A percentile compares a stretch with the other conserved stretches of the same genome.
Evolutionary conservation across 2,888 invertebrate genomes (phyloP).

Genomic region (Orchesella flavescens): DNA sequence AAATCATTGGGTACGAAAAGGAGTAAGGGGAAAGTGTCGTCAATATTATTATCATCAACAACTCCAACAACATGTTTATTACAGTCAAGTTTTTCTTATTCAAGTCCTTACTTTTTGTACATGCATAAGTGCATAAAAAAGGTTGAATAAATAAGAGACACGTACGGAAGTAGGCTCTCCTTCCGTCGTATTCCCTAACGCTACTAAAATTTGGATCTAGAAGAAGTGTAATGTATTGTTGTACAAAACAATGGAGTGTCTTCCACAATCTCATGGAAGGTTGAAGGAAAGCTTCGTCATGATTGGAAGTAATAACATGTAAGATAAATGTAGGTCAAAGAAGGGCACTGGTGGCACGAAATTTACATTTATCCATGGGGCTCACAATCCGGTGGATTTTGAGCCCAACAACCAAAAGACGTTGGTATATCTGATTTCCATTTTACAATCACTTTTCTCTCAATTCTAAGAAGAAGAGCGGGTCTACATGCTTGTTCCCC

Average conservation of each 20-base stretch:
- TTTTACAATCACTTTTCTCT: conserved; percentile 50
- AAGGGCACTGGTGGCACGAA: conserved; percentile 20
- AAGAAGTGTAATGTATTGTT: background rate
- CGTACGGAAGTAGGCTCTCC: no score
- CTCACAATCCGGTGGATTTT: background rate
- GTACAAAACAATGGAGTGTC: background rate
- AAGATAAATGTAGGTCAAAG: conserved; percentile 44
- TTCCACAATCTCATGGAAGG: background rate
- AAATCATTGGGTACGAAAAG: conserved; percentile 41
- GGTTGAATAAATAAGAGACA: no score
- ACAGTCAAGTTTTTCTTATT: background rate
- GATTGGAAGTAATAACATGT: no score
- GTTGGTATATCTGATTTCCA: background rate
- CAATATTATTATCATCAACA: background rate
- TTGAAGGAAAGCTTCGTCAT: background rate
- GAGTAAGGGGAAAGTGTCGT: background rate
- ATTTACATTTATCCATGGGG: background rate
- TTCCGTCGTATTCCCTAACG: no score
- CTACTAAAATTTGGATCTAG: no score
- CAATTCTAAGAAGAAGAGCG: background rate
- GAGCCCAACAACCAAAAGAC: background rate
- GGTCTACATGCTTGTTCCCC: no score
- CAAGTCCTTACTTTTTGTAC: no score
- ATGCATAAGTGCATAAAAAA: no score
- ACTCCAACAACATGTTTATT: background rate